Base-by-base conservation (phyloP, 2,113 vertebrate genomes). In the Enhydra lutris region DNA sequence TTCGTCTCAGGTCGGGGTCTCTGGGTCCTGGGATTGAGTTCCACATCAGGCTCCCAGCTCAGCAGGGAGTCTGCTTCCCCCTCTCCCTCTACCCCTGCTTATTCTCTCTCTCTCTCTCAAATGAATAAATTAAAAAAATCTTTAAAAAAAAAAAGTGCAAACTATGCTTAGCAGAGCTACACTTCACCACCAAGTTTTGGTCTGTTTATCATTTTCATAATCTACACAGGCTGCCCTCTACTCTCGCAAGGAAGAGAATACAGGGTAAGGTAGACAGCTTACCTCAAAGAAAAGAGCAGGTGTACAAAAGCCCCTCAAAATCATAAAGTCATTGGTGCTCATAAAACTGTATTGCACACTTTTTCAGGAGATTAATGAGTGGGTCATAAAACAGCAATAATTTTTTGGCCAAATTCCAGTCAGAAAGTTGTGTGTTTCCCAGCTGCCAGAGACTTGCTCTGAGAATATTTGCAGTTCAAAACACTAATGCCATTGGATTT, bases 281-380 rank as follows among this genome's bases (percentile, higher is more conserved):
- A 4, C 39, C 82, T 92, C 39, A 31, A 47, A 93, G 74, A 71
- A 91, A 94, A 85, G 29, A 65, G 26, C 20, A 9, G 1, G 42
- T 87, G 1, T 50, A 61, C 67, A 81, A 83, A 92, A 61, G 10
- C 12, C 24, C 67, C 55, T 96, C 55, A 50, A 78, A 91, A 84
- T 94, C 80, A 94, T 96, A 81, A 95, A 97, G 83, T 84, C 79
- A 42, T 29, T 47, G 45, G 55, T 92, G 69, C 34, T 93, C 76
- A 69, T 94, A 94, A 97, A 97, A 94, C 67, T 31, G 45, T 81
- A 89, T 50, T 81, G 31, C 71, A 76, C 31, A 71, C 31, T 50
- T 96, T 78, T 86, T 97, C 84, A 96, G 74, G 45, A 97, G 55
- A 97, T 97, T 94, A 97, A 97, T 71, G 91, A 88, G 47, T 57